Evolutionary conservation across 1,140 invertebrate species (phyloP), one percentile per base, ranked within the genome.

Genomic region (Leptestheria dahalacensis): DNA sequence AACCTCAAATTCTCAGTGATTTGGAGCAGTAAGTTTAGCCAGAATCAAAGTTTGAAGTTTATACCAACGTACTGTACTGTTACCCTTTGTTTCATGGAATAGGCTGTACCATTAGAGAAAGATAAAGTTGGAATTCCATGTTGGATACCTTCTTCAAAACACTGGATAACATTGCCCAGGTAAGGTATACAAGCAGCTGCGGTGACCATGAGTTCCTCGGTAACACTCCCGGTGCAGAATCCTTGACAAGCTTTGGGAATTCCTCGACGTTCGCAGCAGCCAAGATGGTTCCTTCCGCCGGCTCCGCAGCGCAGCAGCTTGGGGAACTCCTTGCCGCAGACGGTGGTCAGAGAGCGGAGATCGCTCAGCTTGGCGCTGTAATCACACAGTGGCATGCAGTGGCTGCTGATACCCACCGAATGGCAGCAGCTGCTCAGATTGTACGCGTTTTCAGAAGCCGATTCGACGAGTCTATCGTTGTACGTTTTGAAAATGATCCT

Each of bases 111-210:
- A n/a, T 9, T 49, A 10, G 25, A n/a, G 53, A 0, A 49, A n/a
- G n/a, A n/a, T n/a, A n/a, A n/a, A n/a, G n/a, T n/a, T n/a, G n/a
- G n/a, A n/a, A n/a, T n/a, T n/a, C n/a, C n/a, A n/a, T n/a, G n/a
- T n/a, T n/a, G n/a, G n/a, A 66, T 68, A 85, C 84, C 86, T 78
- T 89, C 86, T 71, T 88, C 85, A 66, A 87, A 86, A 70, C 87
- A 90, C 71, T 86, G 82, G 24, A 85, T 78, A 64, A 89, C 86
- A 69, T 88, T 88, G 46, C 85, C 86, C 59, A 87, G 82, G 70
- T 84, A 88, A 3, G 84, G 80, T 26, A 85, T 76, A 70, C 86
- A 89, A 48, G 79, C 72, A 4, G 77, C 70, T 64, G 81, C 75
- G 63, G 78, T 72, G 63, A 68, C 67, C 12, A 75, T 65, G 59